Percentiles rank a stretch among this genome's conserved stretches.
Evolutionary conservation across 2,888 invertebrate species (phyloP).

Genomic region (Troides oblongomaculatus): DNA sequence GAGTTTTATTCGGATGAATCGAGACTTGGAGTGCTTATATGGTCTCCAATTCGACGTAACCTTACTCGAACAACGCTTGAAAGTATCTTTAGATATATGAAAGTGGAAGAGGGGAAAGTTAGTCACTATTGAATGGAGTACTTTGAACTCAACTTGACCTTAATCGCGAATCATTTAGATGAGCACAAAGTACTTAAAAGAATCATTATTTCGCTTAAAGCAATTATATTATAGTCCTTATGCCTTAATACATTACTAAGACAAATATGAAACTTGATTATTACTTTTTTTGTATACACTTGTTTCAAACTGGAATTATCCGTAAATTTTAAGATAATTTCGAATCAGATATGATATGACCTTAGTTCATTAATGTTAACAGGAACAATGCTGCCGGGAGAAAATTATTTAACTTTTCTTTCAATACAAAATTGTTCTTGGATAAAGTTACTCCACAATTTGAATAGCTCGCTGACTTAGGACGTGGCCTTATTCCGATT

Average conservation of each 20-base stretch:
- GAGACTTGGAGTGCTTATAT: not conserved
- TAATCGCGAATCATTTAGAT: conserved; percentile 28
- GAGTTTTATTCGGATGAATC: not conserved
- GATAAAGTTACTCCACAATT: conserved; percentile 11
- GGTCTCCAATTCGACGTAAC: conserved; percentile 5
- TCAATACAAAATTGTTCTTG: conserved; percentile 1
- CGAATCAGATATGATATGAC: not conserved
- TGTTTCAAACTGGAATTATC: too few species aligned
- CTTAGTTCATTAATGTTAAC: not conserved
- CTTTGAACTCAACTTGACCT: conserved; percentile 30
- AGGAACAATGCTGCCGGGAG: not conserved
- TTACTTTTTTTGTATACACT: not conserved
- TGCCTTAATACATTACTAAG: conserved; percentile 12
- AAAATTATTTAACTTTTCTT: not conserved
- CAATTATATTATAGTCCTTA: conserved; percentile 19
- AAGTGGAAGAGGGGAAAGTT: conserved; percentile 23
- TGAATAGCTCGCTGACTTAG: conserved; percentile 6
- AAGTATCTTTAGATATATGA: conserved; percentile 8
- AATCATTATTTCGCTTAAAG: conserved; percentile 23
- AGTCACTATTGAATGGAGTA: conserved; percentile 21
- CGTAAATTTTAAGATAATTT: not conserved
- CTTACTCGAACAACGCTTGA: conserved; percentile 8
- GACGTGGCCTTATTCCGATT: conserved; percentile 17
- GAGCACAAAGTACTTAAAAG: conserved; percentile 11
- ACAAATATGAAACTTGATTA: not conserved